Evolutionary conservation across 2,113 vertebrate species (phyloP).

Genomic region (Ursus arctos): DNA sequence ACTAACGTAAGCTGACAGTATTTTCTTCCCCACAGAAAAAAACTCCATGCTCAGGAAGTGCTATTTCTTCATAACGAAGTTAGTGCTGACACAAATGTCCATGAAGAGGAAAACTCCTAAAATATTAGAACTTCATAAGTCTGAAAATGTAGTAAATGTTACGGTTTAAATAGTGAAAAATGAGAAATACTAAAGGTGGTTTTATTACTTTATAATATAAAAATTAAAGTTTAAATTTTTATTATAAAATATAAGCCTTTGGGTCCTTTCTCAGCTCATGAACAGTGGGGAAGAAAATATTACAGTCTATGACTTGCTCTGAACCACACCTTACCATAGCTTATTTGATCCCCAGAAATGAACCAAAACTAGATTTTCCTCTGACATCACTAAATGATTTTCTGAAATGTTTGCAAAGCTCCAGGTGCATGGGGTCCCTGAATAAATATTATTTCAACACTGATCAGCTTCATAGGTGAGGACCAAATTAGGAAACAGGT

Average conservation of each 20-base stretch:
- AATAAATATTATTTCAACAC: slow-evolving; percentile 75
- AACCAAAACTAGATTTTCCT: background rate
- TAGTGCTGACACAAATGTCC: background rate
- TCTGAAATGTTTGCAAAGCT: slow-evolving; percentile 53
- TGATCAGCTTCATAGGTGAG: slow-evolving; percentile 71
- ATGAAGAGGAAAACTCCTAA: background rate
- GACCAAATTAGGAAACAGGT: slow-evolving; percentile 58
- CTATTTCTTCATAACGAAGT: background rate
- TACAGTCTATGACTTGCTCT: background rate
- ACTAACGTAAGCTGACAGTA: background rate
- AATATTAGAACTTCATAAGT: slow-evolving; percentile 31
- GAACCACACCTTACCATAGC: background rate
- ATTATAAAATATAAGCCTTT: slow-evolving; percentile 21
- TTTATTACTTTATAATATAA: slow-evolving; percentile 50
- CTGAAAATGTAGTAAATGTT: slow-evolving; percentile 23
- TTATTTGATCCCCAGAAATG: background rate
- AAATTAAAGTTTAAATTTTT: background rate
- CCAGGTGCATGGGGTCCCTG: slow-evolving; percentile 48
- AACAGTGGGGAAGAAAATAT: background rate
- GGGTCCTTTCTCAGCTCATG: background rate
- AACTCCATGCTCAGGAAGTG: background rate
- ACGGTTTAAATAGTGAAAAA: slow-evolving; percentile 10
- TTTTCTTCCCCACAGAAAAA: background rate
- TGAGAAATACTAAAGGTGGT: background rate
- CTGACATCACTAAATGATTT: slow-evolving; percentile 21